Evolutionary conservation across 2,797 vertebrate genomes (phyloP), one percentile per base, ranked within the genome.

Genomic region (Liasis olivaceus): DNA sequence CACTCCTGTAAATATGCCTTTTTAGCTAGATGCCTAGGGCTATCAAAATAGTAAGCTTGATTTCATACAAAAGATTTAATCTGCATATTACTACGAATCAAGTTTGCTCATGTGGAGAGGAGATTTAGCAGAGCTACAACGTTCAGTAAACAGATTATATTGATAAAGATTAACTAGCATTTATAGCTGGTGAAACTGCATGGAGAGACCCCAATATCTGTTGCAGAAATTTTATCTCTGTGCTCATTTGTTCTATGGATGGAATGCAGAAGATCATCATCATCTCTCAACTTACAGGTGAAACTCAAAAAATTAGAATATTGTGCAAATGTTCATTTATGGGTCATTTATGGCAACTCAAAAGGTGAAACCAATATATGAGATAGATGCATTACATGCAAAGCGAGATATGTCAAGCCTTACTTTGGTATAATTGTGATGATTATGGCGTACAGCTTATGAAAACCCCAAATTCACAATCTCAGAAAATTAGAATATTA

Each of bases 191-290:
- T 56, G 66, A 94, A 94, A 47, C 54, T 88, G 90, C 51, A 60
- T 89, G 62, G 86, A 58, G 26, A 0, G 0, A 24, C 54, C 64
- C 91, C 11, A 85, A 15, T 59, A 8, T 0, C 0, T 59, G 51
- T 64, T 66, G 69, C n/a, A 58, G 90, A 64, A 63, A 64, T 0
- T 0, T 54, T n/a, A n/a, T 0, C 2, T 26, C 60, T 28, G 0
- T 0, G 56, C 26, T n/a, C 51, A 58, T 31, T 15, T 9, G 47
- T 47, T 84, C 17, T 15, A 13, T 81, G 24, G 58, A 81, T 47
- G 54, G 58, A 84, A 90, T 47, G 24, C 51, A 24, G 56, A 84
- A 14, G 66, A 22, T 58, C 59, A 58, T 36, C 20, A 47, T 47
- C 47, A 81, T 22, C 31, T 47, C 77, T 81, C 77, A 81, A 17